Percentiles rank a stretch among this genome's conserved stretches.
Evolutionary conservation across 2,797 vertebrate genomes (phyloP).

Genomic region (Mus caroli): DNA sequence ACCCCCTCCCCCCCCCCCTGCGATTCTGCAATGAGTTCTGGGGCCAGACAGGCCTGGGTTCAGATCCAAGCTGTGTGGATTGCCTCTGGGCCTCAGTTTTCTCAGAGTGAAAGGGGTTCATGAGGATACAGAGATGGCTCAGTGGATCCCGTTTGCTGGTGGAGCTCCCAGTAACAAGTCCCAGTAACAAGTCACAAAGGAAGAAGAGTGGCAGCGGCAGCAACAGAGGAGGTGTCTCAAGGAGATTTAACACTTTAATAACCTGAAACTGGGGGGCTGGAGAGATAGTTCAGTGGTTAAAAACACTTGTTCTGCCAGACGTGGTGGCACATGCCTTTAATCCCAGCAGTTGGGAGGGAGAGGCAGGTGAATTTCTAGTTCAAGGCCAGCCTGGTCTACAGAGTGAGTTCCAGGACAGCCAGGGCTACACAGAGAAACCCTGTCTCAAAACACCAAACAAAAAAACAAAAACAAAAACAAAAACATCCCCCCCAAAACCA

Average conservation of each 20-base stretch:
- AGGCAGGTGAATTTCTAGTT: too few species aligned
- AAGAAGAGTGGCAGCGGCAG: background rate
- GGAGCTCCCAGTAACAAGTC: background rate
- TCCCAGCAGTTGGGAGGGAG: too few species aligned
- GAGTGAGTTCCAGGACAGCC: too few species aligned
- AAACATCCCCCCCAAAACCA: too few species aligned
- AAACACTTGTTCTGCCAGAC: background rate
- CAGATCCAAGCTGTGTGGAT: background rate
- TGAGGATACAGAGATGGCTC: background rate
- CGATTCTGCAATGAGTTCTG: background rate
- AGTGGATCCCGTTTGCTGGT: background rate
- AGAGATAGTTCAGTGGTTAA: background rate
- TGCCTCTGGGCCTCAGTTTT: background rate
- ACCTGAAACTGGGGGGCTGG: background rate
- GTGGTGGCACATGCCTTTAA: too few species aligned
- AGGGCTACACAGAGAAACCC: too few species aligned
- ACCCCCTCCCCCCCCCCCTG: background rate
- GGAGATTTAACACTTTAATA: background rate
- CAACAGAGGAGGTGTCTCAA: background rate
- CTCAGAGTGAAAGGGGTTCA: background rate
- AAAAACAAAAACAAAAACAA: too few species aligned
- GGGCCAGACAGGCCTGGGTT: background rate
- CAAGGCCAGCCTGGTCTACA: too few species aligned
- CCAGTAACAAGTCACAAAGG: background rate
- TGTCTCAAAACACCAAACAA: too few species aligned